Conservation (phyloP, 2,888 invertebrate species). For the Campaea margaritaria region DNA sequence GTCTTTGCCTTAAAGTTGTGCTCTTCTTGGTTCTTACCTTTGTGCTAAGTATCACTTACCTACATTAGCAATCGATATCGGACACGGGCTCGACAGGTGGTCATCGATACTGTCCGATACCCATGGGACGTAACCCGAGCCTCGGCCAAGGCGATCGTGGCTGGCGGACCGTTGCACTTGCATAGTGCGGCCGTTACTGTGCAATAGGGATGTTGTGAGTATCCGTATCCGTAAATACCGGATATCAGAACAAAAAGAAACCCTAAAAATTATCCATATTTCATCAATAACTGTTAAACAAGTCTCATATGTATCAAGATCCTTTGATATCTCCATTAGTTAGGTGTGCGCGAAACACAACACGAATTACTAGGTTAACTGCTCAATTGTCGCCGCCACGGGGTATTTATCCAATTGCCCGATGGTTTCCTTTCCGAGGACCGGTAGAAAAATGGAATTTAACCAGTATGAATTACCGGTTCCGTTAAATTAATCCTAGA, state of each 20-base stretch:
- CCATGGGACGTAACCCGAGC: constrained; percentile 73
- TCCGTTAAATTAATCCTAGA: neutral
- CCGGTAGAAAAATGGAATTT: constrained; percentile 30
- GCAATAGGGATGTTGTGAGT: neutral
- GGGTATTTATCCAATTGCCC: constrained; percentile 65
- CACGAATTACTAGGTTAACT: constrained; percentile 29
- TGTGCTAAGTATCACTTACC: constrained; percentile 28
- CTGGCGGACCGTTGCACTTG: constrained; percentile 59
- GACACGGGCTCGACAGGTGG: constrained; percentile 57
- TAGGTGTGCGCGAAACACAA: constrained; percentile 18
- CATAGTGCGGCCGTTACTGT: constrained; percentile 29
- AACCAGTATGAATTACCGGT: neutral
- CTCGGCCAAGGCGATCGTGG: constrained; percentile 56
- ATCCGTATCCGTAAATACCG: too few relatives aligned
- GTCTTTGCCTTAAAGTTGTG: too few relatives aligned
- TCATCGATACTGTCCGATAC: constrained; percentile 73
- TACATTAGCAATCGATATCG: constrained; percentile 52
- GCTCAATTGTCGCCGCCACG: constrained; percentile 56
- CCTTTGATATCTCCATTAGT: neutral
- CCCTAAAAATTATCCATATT: too few relatives aligned
- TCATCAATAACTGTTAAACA: too few relatives aligned
- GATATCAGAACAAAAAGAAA: too few relatives aligned
- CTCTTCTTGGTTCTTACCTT: neutral
- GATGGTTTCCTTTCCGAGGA: constrained; percentile 60
- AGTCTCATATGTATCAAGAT: neutral